These are phyloP conservation scores for Ginglymostoma cirratum DNA, from an alignment of 2,113 vertebrate genomes.

Conservation along the genomic window DNA sequence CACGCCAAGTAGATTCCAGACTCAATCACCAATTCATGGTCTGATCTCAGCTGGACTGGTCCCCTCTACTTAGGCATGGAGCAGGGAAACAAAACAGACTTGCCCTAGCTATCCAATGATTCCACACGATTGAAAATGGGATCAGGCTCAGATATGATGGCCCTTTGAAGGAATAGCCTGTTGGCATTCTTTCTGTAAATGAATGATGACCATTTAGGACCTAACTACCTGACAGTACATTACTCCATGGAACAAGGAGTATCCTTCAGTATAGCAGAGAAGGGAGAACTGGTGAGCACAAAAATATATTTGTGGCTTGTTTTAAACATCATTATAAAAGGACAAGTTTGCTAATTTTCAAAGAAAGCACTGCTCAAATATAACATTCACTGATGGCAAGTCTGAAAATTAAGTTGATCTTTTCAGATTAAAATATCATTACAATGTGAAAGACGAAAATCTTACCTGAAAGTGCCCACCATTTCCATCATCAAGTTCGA, in stretches of 20 bases:
- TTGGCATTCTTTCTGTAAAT: background rate
- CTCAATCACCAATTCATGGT: too few relatives aligned
- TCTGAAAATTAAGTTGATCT: background rate
- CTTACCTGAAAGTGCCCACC: conserved; percentile 91
- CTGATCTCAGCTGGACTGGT: too few relatives aligned
- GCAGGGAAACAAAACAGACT: too few relatives aligned
- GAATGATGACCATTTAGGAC: background rate
- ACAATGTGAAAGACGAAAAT: conserved; percentile 13
- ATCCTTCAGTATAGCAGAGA: background rate
- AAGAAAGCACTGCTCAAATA: background rate
- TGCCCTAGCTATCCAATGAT: too few relatives aligned
- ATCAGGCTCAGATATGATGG: too few relatives aligned
- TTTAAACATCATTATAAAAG: background rate
- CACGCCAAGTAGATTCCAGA: background rate
- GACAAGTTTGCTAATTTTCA: background rate
- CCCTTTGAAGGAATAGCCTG: background rate
- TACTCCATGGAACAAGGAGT: background rate
- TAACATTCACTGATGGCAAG: conserved; percentile 23
- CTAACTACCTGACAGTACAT: background rate
- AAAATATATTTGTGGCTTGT: background rate
- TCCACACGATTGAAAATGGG: too few relatives aligned
- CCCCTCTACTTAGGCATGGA: too few relatives aligned
- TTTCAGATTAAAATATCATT: background rate
- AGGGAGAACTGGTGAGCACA: background rate
- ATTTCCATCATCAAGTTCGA: conserved; percentile 92